Evolutionary conservation across 2,888 invertebrate genomes (phyloP).

Genomic region (Anthrax anthrax): DNA sequence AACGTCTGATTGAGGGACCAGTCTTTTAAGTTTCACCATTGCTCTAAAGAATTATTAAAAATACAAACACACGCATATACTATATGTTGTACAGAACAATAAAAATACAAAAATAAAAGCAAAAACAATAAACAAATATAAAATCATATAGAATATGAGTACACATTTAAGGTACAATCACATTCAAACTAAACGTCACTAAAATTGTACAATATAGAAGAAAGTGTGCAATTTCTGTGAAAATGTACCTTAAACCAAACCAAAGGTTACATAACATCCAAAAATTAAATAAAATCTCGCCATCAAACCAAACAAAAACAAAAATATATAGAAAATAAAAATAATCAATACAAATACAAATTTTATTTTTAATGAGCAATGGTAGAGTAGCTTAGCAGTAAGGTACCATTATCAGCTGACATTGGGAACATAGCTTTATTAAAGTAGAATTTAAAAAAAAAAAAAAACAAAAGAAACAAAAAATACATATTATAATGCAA

Average conservation of each 20-base stretch:
- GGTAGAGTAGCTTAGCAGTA: conserved; percentile 36
- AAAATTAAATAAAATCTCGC: too few species aligned
- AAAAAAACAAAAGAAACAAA: conserved; percentile 1
- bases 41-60: conserved; percentile 19
- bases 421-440: conserved; percentile 56
- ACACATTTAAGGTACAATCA: too few species aligned
- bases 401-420: conserved; percentile 39
- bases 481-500: conserved; percentile 15
- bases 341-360: too few species aligned
- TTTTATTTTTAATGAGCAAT: conserved; percentile 26
- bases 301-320: too few species aligned
- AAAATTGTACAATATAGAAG: too few species aligned
- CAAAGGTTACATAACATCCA: too few species aligned
- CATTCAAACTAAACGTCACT: too few species aligned
- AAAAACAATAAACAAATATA: not conserved
- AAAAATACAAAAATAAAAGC: not conserved
- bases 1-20: conserved; percentile 38
- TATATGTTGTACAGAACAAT: not conserved
- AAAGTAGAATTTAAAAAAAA: conserved; percentile 22
- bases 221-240: too few species aligned
- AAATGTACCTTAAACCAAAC: too few species aligned
- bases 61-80: too few species aligned
- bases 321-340: too few species aligned
- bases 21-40: conserved; percentile 37
- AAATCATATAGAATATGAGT: too few species aligned